Percentiles rank a stretch among this genome's conserved stretches.
These are phyloP conservation scores for Poeciliopsis turrubarensis DNA, from an alignment of 2,113 vertebrate species.

Conservation along the genomic window DNA sequence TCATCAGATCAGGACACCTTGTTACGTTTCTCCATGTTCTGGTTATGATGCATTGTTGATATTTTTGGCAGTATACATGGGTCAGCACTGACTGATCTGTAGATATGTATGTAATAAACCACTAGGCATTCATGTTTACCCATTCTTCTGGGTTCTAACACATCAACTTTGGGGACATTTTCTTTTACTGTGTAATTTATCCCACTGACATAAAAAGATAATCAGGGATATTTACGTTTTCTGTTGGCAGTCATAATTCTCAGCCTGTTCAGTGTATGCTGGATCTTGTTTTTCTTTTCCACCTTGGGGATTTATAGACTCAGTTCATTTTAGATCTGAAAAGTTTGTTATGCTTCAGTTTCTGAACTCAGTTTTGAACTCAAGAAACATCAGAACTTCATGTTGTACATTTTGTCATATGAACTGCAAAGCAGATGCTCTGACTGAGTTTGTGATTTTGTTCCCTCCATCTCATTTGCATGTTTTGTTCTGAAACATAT, in stretches of 20 bases:
- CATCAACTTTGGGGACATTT: background rate
- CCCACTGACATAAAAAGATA: background rate
- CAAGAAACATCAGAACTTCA: background rate
- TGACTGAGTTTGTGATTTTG: conserved; percentile 55
- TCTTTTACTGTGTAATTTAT: background rate
- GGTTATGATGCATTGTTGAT: background rate
- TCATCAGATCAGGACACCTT: background rate
- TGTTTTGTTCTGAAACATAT: conserved; percentile 68
- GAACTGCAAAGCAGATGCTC: conserved; percentile 31
- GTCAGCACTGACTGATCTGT: background rate
- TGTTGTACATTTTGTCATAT: conserved; percentile 1
- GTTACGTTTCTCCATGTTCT: background rate
- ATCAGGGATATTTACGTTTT: background rate
- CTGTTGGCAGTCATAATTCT: background rate
- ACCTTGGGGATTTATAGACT: background rate
- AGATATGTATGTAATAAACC: background rate
- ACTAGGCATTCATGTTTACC: background rate
- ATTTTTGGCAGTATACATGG: background rate
- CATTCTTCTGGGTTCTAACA: background rate
- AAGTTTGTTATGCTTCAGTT: background rate
- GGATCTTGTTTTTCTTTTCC: background rate
- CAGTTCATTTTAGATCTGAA: background rate
- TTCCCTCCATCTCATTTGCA: conserved; percentile 67
- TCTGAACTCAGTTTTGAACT: conserved; percentile 8
- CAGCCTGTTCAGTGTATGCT: background rate